phyloP scores from a whole-genome alignment of 2,113 vertebrate genomes.

The Dolichallabes microphthalmus region DNA sequence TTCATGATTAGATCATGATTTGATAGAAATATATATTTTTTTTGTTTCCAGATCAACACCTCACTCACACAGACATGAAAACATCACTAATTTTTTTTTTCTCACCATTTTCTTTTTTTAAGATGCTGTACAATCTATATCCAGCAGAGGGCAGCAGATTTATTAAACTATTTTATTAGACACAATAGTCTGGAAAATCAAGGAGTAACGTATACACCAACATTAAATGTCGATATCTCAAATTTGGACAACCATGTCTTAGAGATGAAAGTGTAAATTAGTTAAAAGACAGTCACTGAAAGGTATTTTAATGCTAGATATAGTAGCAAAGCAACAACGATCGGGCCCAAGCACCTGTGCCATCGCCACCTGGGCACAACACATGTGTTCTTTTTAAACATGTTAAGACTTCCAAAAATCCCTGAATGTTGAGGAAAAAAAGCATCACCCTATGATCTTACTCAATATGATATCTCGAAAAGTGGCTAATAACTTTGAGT shows the following conservation, averaged over 20 bases:
- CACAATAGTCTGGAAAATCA: neutral
- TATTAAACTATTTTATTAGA: neutral
- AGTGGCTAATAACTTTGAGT: too few species aligned
- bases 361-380: too few species aligned
- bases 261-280: neutral
- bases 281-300: neutral
- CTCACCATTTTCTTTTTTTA: too few species aligned
- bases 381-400: too few species aligned
- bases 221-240: neutral
- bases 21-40: neutral
- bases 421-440: too few species aligned
- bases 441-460: too few species aligned
- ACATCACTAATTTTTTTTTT: too few species aligned
- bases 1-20: neutral
- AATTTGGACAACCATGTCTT: neutral
- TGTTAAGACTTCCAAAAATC: too few species aligned
- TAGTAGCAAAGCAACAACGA: too few species aligned
- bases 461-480: too few species aligned
- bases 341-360: too few species aligned
- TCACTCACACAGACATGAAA: neutral
- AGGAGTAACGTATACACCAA: neutral
- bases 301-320: too few species aligned
- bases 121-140: neutral
- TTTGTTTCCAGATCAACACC: neutral
- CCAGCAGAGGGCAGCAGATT: slow-evolving; percentile 51